These are phyloP conservation scores for Pampusana beccarii DNA, from an alignment of 2,113 vertebrate genomes.

Conservation along the genomic window DNA sequence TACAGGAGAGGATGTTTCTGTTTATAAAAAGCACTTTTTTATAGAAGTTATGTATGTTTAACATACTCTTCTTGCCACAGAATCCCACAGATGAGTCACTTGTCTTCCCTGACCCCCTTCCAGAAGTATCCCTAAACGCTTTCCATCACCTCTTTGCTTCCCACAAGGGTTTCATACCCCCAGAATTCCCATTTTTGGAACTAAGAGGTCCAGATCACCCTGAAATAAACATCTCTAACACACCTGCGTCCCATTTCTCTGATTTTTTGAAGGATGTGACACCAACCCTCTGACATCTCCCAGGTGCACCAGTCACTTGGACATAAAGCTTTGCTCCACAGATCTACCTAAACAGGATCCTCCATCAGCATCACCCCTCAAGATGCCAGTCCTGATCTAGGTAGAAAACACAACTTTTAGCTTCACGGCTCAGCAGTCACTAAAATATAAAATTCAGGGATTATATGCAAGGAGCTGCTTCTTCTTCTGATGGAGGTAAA, in stretches of 20 bases:
- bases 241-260: not conserved
- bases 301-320: not conserved
- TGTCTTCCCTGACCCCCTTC: too few relatives aligned
- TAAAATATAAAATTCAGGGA: not conserved
- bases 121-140: not conserved
- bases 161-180: not conserved
- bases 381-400: not conserved
- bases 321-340: not conserved
- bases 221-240: not conserved
- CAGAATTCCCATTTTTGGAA: not conserved
- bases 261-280: not conserved
- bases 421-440: not conserved
- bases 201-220: not conserved
- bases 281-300: not conserved
- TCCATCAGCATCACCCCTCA: accelerated
- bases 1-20: not conserved
- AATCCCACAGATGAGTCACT: accelerated
- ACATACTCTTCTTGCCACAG: not conserved
- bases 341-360: not conserved
- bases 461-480: not conserved
- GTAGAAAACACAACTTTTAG: not conserved
- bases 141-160: not conserved
- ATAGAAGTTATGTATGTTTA: accelerated
- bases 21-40: not conserved
- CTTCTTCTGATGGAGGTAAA: not conserved